phyloP scores from a whole-genome alignment of 2,113 vertebrate species.

The Gambusia holbrooki region DNA sequence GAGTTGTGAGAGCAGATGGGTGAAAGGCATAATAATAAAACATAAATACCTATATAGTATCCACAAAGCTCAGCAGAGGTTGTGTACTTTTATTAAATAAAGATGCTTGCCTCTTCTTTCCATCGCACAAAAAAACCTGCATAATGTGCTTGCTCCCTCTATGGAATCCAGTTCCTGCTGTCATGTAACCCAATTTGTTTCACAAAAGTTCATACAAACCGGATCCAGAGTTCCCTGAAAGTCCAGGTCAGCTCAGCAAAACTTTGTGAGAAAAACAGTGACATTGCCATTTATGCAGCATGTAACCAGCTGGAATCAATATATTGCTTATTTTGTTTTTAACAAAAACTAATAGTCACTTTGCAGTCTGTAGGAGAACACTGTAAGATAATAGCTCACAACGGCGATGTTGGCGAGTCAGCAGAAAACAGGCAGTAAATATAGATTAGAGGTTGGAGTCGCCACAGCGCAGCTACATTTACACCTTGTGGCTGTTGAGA shows the following conservation, averaged over 20 bases:
- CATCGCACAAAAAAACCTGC: neutral
- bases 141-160: neutral
- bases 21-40: neutral
- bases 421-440: neutral
- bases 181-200: neutral
- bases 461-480: neutral
- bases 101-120: neutral
- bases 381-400: neutral
- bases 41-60: neutral
- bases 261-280: neutral
- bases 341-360: neutral
- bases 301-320: neutral
- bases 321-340: neutral
- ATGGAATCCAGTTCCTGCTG: neutral
- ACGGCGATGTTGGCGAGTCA: neutral
- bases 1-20: too few relatives aligned
- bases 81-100: neutral
- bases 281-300: neutral
- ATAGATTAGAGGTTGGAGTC: neutral
- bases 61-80: constrained; percentile 1
- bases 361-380: neutral
- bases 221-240: neutral
- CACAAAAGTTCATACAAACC: neutral
- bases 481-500: neutral
- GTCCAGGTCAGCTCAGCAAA: neutral